A percentile compares a stretch with the other conserved stretches of the same genome.
Conservation (phyloP, 2,888 invertebrate species). For the Netelia fuscicornis region DNA sequence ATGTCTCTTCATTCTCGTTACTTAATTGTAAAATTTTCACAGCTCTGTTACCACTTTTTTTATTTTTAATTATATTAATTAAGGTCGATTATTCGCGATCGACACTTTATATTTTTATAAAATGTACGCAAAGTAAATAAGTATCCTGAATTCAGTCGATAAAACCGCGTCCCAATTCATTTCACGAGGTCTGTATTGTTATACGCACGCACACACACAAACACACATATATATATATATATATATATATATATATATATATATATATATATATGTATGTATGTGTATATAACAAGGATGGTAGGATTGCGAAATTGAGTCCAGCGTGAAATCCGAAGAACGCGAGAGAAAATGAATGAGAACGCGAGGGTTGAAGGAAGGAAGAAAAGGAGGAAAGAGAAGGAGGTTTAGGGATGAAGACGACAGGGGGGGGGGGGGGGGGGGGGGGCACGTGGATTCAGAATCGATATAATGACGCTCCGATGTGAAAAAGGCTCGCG, state of each 20-base stretch:
- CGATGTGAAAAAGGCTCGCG: neutral
- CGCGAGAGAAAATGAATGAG: constrained; percentile 30
- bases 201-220: neutral
- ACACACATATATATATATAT: neutral
- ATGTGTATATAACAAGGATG: neutral
- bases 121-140: too few species aligned
- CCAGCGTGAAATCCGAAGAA: constrained; percentile 46
- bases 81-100: too few species aligned
- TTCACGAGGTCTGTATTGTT: neutral
- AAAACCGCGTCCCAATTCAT: too few species aligned
- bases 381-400: constrained; percentile 8
- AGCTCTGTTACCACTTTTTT: too few species aligned
- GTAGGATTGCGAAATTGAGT: constrained; percentile 41
- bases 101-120: too few species aligned
- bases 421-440: neutral
- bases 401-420: neutral
- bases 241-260: neutral
- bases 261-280: neutral
- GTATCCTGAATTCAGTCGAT: too few species aligned
- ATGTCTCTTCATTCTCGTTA: neutral
- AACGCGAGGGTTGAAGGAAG: neutral
- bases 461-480: neutral
- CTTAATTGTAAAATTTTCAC: too few species aligned
- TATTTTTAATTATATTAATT: too few species aligned
- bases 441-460: neutral